phyloP scores from a whole-genome alignment of 2,797 vertebrate species.

The Sciaenops ocellatus region DNA sequence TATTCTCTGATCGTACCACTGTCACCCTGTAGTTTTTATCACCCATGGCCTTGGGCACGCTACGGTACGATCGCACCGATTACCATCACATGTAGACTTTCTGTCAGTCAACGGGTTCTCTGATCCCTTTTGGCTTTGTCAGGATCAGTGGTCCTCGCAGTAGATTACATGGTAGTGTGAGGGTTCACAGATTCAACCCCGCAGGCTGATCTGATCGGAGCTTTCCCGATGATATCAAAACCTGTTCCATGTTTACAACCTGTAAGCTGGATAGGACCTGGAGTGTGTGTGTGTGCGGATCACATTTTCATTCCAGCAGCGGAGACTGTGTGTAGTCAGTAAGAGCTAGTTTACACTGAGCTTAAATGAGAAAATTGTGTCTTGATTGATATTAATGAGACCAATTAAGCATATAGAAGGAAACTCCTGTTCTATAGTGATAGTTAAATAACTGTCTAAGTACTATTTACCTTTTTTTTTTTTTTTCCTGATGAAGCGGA shows the following conservation, averaged over 20 bases:
- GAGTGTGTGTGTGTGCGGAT: conserved; percentile 6
- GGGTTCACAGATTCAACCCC: conserved; percentile 31
- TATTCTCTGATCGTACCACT: conserved; percentile 12
- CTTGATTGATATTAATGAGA: conserved; percentile 29
- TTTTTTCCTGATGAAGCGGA: conserved; percentile 16
- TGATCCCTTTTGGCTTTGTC: conserved; percentile 34
- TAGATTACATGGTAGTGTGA: conserved; percentile 14
- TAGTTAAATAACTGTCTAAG: conserved; percentile 20
- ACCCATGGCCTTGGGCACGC: neutral
- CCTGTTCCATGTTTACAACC: conserved; percentile 45
- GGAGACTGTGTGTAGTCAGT: neutral
- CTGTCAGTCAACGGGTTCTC: conserved; percentile 10
- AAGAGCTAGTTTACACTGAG: conserved; percentile 18
- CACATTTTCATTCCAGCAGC: conserved; percentile 38
- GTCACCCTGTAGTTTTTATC: conserved; percentile 21
- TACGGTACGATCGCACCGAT: conserved; percentile 9
- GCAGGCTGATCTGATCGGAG: conserved; percentile 39
- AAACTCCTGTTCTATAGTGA: conserved; percentile 23
- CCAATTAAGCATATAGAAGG: conserved; percentile 11
- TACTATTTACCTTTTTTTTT: conserved; percentile 11
- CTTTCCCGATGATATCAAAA: conserved; percentile 39
- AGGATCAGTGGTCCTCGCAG: conserved; percentile 31
- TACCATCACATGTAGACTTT: conserved; percentile 22
- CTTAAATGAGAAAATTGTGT: conserved; percentile 23
- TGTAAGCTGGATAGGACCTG: conserved; percentile 38